A percentile compares a stretch with the other conserved stretches of the same genome.
phyloP scores from a whole-genome alignment of 2,113 vertebrate species.

The Rhabdomys dilectus region DNA sequence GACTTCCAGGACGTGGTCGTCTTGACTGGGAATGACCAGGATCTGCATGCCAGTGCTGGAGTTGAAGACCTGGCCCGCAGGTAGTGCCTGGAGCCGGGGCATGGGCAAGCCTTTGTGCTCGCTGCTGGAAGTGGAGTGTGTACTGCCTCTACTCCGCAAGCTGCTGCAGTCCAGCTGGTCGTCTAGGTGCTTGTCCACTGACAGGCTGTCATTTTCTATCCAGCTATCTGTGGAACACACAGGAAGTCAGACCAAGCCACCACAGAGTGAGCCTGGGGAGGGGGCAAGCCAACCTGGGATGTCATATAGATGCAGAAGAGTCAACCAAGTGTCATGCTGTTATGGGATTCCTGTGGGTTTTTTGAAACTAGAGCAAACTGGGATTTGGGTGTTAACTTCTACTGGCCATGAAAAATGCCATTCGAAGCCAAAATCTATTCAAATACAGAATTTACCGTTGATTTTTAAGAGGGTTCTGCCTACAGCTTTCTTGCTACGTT shows the following conservation, averaged over 20 bases:
- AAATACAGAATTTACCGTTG: not conserved
- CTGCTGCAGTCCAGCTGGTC: slow-evolving; percentile 94
- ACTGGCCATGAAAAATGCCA: too few relatives aligned
- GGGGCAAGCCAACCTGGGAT: not conserved
- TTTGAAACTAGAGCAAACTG: not conserved
- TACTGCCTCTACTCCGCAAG: slow-evolving; percentile 91
- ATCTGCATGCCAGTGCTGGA: slow-evolving; percentile 92
- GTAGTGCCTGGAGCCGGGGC: slow-evolving; percentile 95
- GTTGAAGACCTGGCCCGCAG: slow-evolving; percentile 95
- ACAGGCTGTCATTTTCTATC: slow-evolving; percentile 96
- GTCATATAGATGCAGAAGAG: not conserved
- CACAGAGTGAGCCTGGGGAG: fast-evolving
- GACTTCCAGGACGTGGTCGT: slow-evolving; percentile 97
- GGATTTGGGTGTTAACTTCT: not conserved
- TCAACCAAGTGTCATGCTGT: not conserved
- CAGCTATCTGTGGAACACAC: slow-evolving; percentile 91
- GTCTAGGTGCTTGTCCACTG: slow-evolving; percentile 93
- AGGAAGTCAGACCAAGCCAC: not conserved
- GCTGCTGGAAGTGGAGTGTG: slow-evolving; percentile 87
- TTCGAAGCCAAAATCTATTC: not conserved
- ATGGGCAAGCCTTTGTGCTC: slow-evolving; percentile 93
- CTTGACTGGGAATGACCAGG: slow-evolving; percentile 94
- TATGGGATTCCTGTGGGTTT: not conserved
- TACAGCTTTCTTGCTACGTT: not conserved
- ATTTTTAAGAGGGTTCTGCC: not conserved